Evolutionary conservation across 2,888 invertebrate genomes (phyloP).

Genomic region (Noctua janthe): DNA sequence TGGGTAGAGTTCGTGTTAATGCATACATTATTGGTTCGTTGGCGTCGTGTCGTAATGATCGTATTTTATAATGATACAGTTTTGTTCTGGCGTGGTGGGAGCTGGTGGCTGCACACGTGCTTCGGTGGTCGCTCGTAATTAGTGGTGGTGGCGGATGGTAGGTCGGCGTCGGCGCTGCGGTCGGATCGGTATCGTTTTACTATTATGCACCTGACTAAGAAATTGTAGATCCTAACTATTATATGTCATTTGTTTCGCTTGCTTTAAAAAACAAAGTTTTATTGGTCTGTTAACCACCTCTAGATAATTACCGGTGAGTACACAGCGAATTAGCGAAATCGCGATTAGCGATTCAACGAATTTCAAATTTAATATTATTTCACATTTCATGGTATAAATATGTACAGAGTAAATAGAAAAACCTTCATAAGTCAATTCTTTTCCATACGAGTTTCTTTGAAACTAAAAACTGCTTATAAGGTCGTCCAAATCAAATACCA

Average conservation of each 20-base stretch:
- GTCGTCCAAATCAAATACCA: neutral
- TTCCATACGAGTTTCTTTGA: neutral
- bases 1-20: constrained; percentile 64
- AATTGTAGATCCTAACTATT: neutral
- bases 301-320: neutral
- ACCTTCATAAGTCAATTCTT: neutral
- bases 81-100: constrained; percentile 53
- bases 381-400: too few relatives aligned
- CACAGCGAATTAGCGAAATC: too few relatives aligned
- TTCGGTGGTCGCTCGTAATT: neutral
- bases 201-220: neutral
- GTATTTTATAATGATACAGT: constrained; percentile 70
- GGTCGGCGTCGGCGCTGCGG: neutral
- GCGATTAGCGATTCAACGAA: too few relatives aligned
- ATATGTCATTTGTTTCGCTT: neutral
- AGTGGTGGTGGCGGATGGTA: neutral
- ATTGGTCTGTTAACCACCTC: neutral
- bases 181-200: neutral
- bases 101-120: constrained; percentile 34
- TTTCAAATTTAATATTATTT: too few relatives aligned
- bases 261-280: neutral
- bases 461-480: neutral
- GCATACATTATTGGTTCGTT: constrained; percentile 73
- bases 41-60: constrained; percentile 68
- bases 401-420: neutral